Base-by-base conservation (phyloP, 30 jellyfish, hydroid and myxozoan genomes). In the Pseudorhiza aurosa region DNA sequence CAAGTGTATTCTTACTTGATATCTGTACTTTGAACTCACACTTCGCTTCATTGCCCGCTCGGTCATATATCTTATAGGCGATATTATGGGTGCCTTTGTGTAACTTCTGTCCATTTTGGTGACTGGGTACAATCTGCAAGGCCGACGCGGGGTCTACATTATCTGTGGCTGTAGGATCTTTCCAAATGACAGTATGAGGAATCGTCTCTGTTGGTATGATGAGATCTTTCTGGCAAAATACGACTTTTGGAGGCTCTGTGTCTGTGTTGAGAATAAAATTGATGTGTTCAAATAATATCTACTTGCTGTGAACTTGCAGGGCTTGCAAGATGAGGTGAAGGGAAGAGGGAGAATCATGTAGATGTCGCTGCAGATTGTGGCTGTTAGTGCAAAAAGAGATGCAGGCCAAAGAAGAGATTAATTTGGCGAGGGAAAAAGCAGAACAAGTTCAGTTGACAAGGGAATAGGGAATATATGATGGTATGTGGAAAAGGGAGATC, bases 1-100 rank as follows among this genome's bases (percentile, higher is more conserved):
- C n/a, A n/a, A n/a, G n/a, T n/a, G n/a, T n/a, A n/a, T n/a, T n/a
- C 94, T 85, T 79, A 91, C 98, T 50, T 73, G 90, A 87, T 15
- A 91, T 83, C 73, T 91, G 96, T 3, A 91, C 85, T 8, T 59
- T 68, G 85, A 91, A 91, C 69, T 83, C 89, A 53, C 98, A 91
- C 53, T 75, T 76, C 0, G 75, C 96, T 60, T 50, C 64, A 83
- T 91, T 91, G 77, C 47, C 53, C 17, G 96, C 67, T 40, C 71
- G 17, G 58, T 91, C 98, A 29, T 89, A 58, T n/a, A 92, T 96
- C 2, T 17, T 42, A 49, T 60, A 63, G 5, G 25, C 62, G 26
- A 91, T 76, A 44, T 42, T 24, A 55, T 80, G 82, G 31, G 81
- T 60, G 60, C 98, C 98, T 18, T 73, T 58, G 2, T 71, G 74